Conservation (phyloP, 2,888 invertebrate species). For the Osedax fenrisi region DNA sequence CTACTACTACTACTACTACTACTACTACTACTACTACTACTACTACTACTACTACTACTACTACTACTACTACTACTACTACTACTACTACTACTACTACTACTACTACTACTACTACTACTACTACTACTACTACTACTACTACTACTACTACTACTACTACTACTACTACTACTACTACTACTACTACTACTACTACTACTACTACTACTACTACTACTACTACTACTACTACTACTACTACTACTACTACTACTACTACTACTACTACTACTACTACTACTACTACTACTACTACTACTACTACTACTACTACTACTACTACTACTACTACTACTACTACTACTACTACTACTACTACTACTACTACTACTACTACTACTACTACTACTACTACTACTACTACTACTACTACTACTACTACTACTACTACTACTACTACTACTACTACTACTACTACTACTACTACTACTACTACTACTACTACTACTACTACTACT, state of each 20-base stretch:
- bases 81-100: slow-evolving; percentile 20
- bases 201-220: slow-evolving; percentile 20
- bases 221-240: slow-evolving; percentile 16
- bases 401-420: slow-evolving; percentile 16
- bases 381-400: slow-evolving; percentile 20
- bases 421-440: background rate
- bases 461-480: too few species aligned
- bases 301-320: slow-evolving; percentile 1
- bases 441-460: too few species aligned
- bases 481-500: too few species aligned
- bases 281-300: slow-evolving; percentile 16
- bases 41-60: slow-evolving; percentile 16
- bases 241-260: slow-evolving; percentile 1
- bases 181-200: slow-evolving; percentile 1
- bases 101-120: slow-evolving; percentile 16
- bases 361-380: slow-evolving; percentile 1
- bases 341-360: slow-evolving; percentile 16
- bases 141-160: slow-evolving; percentile 20
- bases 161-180: slow-evolving; percentile 16
- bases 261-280: slow-evolving; percentile 20
- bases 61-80: slow-evolving; percentile 1
- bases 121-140: slow-evolving; percentile 1
- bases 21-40: slow-evolving; percentile 20
- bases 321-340: slow-evolving; percentile 20
- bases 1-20: slow-evolving; percentile 1